Conservation (phyloP, 1,140 invertebrate genomes). For the Bombus vancouverensis region DNA sequence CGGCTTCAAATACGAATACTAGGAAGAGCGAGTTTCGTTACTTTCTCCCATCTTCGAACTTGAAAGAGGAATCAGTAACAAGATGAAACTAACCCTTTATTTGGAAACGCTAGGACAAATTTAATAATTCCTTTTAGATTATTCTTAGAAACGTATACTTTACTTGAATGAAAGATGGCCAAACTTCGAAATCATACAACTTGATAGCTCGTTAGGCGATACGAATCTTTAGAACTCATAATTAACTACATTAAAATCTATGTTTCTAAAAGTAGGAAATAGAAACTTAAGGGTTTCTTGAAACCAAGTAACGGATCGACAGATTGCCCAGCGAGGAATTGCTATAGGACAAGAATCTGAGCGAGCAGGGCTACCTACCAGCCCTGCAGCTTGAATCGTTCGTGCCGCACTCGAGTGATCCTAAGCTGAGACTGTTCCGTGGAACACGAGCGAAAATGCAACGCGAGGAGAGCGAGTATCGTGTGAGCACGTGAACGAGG, state of each 20-base stretch:
- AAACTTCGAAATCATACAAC: not conserved
- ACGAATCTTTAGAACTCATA: constrained; percentile 1
- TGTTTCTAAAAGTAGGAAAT: not conserved
- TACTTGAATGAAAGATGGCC: not conserved
- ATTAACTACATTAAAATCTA: not conserved
- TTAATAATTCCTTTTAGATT: not conserved
- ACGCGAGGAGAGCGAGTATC: constrained; percentile 34
- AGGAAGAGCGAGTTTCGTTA: not conserved
- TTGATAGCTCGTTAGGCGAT: not conserved
- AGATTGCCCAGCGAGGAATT: constrained; percentile 1
- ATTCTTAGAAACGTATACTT: not conserved
- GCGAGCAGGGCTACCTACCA: not conserved
- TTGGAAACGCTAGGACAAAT: not conserved
- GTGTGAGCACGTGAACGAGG: constrained; percentile 48
- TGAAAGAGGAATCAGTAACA: not conserved
- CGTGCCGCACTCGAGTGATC: constrained; percentile 51
- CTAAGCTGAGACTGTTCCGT: constrained; percentile 57
- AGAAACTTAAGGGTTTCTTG: not conserved
- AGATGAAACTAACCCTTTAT: not conserved
- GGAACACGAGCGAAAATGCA: constrained; percentile 45
- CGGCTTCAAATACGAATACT: not conserved
- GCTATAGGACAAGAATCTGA: not conserved
- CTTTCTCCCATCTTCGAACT: not conserved
- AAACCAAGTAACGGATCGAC: constrained; percentile 15
- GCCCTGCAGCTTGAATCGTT: constrained; percentile 22